Conservation (phyloP, 2,797 vertebrate species). For the Urosaurus nigricauda region DNA sequence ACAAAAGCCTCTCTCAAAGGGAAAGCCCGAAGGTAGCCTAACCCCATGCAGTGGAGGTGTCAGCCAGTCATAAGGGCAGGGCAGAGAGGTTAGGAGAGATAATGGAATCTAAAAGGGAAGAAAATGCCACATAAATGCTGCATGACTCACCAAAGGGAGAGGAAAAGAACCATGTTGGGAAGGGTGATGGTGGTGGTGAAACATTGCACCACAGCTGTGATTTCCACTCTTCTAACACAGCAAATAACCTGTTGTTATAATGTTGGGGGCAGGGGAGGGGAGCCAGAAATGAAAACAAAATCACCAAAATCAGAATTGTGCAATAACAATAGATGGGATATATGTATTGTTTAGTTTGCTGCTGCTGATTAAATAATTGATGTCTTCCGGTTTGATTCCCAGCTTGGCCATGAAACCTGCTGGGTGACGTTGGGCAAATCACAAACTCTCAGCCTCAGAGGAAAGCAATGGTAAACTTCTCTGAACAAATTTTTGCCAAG, state of each 20-base stretch:
- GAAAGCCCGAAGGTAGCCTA: conserved; percentile 70
- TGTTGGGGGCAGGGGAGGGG: not conserved
- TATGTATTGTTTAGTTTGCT: not conserved
- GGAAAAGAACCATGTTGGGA: conserved; percentile 49
- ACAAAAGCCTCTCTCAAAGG: conserved; percentile 70
- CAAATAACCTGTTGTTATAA: not conserved
- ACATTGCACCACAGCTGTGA: conserved; percentile 69
- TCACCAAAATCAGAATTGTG: not conserved
- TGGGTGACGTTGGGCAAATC: too few species aligned
- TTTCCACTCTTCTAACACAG: conserved; percentile 55
- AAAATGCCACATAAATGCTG: conserved; percentile 57
- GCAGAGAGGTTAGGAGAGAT: conserved; percentile 77
- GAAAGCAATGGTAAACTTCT: too few species aligned
- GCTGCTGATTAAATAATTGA: not conserved
- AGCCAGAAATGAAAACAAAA: not conserved
- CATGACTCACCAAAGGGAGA: conserved; percentile 67
- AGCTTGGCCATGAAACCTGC: too few species aligned
- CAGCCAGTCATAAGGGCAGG: conserved; percentile 72
- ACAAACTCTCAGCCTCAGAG: too few species aligned
- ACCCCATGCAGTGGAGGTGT: conserved; percentile 70
- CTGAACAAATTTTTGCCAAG: too few species aligned
- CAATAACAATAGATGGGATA: not conserved
- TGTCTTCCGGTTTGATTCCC: not conserved
- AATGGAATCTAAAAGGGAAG: conserved; percentile 72
- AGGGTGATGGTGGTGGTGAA: conserved; percentile 14